phyloP scores from a whole-genome alignment of 92 coral and sea anemone genomes.

The Nematostella vectensis region DNA sequence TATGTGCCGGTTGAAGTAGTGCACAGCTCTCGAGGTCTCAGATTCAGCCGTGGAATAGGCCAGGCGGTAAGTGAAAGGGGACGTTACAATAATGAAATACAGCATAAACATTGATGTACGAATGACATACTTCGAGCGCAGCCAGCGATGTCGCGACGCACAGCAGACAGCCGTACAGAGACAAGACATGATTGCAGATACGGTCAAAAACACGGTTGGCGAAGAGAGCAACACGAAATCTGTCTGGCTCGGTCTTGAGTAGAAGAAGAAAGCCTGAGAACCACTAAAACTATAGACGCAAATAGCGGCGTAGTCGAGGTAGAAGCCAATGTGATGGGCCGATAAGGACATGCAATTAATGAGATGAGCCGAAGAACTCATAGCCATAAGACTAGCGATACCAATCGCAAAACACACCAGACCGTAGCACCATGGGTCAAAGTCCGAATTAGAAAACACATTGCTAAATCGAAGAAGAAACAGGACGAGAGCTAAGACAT shows the following conservation, averaged over 20 bases:
- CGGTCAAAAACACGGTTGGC: constrained; percentile 35
- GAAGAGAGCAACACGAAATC: constrained; percentile 24
- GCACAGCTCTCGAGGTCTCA: constrained; percentile 17
- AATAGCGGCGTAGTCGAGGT: constrained; percentile 88
- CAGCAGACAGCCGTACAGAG: constrained; percentile 52
- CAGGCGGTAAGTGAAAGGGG: constrained; percentile 49
- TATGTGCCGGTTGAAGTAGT: constrained; percentile 51
- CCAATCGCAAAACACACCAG: constrained; percentile 77
- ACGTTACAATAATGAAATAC: constrained; percentile 51
- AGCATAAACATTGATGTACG: constrained; percentile 51
- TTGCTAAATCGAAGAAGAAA: constrained; percentile 49
- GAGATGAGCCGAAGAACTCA: constrained; percentile 85
- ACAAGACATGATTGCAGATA: constrained; percentile 53
- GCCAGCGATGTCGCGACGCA: constrained; percentile 51
- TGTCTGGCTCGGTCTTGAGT: constrained; percentile 44
- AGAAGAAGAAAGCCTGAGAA: constrained; percentile 66
- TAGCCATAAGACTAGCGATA: constrained; percentile 55
- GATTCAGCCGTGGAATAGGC: constrained; percentile 3
- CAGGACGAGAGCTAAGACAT: constrained; percentile 52
- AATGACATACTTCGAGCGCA: constrained; percentile 30
- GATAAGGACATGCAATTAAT: constrained; percentile 79
- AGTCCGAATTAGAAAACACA: constrained; percentile 35
- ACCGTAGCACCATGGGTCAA: constrained; percentile 63
- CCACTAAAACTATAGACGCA: constrained; percentile 72
- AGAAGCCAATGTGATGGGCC: constrained; percentile 78